These are phyloP conservation scores for Styela clava DNA, from an alignment of 23 tunicate genomes.

Conservation along the genomic window DNA sequence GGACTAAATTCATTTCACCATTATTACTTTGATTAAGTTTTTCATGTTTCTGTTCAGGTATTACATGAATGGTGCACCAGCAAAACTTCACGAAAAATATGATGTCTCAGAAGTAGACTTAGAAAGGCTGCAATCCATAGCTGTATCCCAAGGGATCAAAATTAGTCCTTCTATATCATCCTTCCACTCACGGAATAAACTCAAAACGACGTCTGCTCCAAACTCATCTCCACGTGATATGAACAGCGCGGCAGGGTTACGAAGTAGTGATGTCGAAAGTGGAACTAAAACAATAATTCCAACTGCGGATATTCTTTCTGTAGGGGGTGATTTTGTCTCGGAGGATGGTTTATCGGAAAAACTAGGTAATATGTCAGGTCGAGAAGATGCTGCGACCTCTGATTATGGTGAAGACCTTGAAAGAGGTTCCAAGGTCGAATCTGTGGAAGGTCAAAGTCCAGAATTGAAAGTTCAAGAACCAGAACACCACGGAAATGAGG, in stretches of 20 bases:
- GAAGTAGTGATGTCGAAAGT: slow-evolving; percentile 37
- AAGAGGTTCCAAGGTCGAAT: not conserved
- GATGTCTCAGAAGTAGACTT: slow-evolving; percentile 64
- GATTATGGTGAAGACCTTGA: slow-evolving; percentile 48
- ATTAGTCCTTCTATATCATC: slow-evolving; percentile 28
- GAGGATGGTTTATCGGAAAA: slow-evolving; percentile 39
- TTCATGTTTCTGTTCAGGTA: too few relatives aligned
- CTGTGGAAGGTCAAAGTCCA: slow-evolving; percentile 1
- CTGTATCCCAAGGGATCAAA: slow-evolving; percentile 64
- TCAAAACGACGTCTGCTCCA: slow-evolving; percentile 24
- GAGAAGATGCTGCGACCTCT: slow-evolving; percentile 79
- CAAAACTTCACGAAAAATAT: slow-evolving; percentile 58
- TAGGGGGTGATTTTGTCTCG: slow-evolving; percentile 36
- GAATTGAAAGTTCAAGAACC: not conserved
- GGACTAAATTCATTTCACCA: not conserved
- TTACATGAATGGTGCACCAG: slow-evolving; percentile 77
- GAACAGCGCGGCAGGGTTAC: slow-evolving; percentile 2
- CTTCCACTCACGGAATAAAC: not conserved
- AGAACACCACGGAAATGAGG: not conserved
- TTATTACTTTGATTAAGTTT: too few relatives aligned
- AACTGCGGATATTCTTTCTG: slow-evolving; percentile 60
- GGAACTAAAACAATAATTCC: slow-evolving; percentile 79
- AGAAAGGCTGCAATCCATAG: slow-evolving; percentile 45
- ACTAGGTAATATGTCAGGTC: slow-evolving; percentile 14
- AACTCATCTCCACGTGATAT: slow-evolving; percentile 63